phyloP scores from a whole-genome alignment of 2,888 invertebrate genomes.

The Fabriciana adippe region DNA sequence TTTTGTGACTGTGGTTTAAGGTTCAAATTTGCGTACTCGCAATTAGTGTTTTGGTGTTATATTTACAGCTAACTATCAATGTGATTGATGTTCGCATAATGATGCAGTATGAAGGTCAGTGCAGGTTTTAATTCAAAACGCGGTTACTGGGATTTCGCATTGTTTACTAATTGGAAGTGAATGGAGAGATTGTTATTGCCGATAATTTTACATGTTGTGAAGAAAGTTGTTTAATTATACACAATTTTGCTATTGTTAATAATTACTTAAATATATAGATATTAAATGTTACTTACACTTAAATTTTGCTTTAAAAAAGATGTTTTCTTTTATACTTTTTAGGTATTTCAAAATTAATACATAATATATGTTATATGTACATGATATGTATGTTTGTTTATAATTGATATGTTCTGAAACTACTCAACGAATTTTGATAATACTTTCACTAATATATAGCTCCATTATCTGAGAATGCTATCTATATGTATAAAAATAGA shows the following conservation, averaged over 20 bases:
- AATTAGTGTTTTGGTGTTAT: slow-evolving; percentile 49
- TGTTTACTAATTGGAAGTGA: slow-evolving; percentile 37
- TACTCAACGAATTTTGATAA: too few species aligned
- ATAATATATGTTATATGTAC: too few species aligned
- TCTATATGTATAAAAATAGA: too few species aligned
- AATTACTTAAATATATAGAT: neutral
- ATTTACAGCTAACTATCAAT: slow-evolving; percentile 57
- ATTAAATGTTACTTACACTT: too few species aligned
- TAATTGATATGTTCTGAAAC: too few species aligned
- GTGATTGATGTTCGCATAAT: slow-evolving; percentile 65
- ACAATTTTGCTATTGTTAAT: neutral
- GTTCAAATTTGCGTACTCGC: slow-evolving; percentile 29
- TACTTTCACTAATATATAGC: too few species aligned
- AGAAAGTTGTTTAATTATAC: slow-evolving; percentile 28
- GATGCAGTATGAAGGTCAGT: slow-evolving; percentile 70
- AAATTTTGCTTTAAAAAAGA: too few species aligned
- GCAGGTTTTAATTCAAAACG: slow-evolving; percentile 58
- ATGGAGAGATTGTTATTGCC: slow-evolving; percentile 37
- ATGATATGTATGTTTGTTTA: too few species aligned
- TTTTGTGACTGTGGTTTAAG: neutral
- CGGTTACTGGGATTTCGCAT: slow-evolving; percentile 47
- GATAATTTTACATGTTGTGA: slow-evolving; percentile 36
- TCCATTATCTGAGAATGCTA: too few species aligned
- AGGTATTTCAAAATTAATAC: too few species aligned
- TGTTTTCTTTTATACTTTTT: too few species aligned